Evolutionary conservation across 1,140 invertebrate genomes (phyloP), one percentile per base, ranked within the genome.

Genomic region (Holcopasites calliopsidis): DNA sequence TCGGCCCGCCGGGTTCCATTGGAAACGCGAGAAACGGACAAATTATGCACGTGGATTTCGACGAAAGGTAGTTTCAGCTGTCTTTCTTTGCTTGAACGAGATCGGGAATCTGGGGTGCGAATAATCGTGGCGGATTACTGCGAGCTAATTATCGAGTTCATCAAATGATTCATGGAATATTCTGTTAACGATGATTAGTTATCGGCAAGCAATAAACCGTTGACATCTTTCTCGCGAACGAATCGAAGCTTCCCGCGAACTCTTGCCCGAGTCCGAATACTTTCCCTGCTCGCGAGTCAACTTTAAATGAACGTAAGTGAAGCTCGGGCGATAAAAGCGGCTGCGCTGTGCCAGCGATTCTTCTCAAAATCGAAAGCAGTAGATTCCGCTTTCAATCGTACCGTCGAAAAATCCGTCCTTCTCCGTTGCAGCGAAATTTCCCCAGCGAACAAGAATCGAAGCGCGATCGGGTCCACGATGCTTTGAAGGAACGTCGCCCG

Each of bases 1-100:
- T 50, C 71, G 64, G 66, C 55, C n/a, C 61, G 50, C 47, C n/a
- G 44, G 70, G 28, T 73, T 73, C 65, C 65, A 73, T 73, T 73
- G 49, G 38, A 62, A 72, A 16, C 57, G 31, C 13, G 38, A 33
- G 16, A 65, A 73, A 65, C 66, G 52, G 55, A 65, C n/a, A 65
- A 65, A 65, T 64, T 62, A 44, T 44, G 2, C 23, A 0, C 21
- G 13, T 10, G 23, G 57, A 28, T 3, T 18, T 21, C 21, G 21
- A 31, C 21, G 16, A 49, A 35, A 49, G 31, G 7, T 21, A 44
- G n/a, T 13, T 21, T 64, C 40, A 11, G 28, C 1, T 21, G 42
- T 71, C 38, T 31, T 50, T 40, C 49, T 62, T 49, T 38, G 49
- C 40, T 72, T 50, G 47, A 60, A 60, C 42, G 60, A 10, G 42